These are phyloP conservation scores for Brachypalpus laphriformis DNA, from an alignment of 2,888 invertebrate species.

Conservation along the genomic window DNA sequence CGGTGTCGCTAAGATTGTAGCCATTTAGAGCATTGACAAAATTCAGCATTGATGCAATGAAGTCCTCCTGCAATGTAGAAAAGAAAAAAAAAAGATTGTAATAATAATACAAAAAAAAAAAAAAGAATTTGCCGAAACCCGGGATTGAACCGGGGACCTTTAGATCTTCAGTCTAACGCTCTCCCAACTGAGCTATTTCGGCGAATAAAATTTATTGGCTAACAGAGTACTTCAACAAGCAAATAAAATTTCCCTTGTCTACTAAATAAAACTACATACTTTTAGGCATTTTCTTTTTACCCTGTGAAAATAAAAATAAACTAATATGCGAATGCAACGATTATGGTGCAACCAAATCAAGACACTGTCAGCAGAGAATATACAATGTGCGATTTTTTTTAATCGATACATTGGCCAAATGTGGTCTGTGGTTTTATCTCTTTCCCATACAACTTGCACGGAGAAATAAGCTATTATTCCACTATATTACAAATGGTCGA, in stretches of 20 bases:
- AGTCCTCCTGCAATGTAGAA: conserved; percentile 88
- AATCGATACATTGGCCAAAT: too few relatives aligned
- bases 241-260: neutral
- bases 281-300: too few relatives aligned
- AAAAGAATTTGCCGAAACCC: conserved; percentile 62
- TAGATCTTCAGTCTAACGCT: conserved; percentile 74
- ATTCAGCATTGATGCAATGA: conserved; percentile 91
- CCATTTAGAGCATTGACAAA: conserved; percentile 90
- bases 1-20: conserved; percentile 93
- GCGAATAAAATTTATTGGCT: conserved; percentile 77
- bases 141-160: conserved; percentile 74
- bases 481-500: too few relatives aligned
- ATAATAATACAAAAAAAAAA: neutral
- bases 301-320: too few relatives aligned
- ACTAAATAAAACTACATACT: too few relatives aligned
- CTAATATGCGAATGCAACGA: too few relatives aligned
- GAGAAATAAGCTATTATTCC: too few relatives aligned
- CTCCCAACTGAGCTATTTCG: conserved; percentile 88
- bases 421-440: too few relatives aligned
- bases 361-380: too few relatives aligned
- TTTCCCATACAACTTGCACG: too few relatives aligned
- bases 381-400: too few relatives aligned
- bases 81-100: neutral
- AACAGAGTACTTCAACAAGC: neutral
- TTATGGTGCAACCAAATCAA: too few relatives aligned